A percentile compares a stretch with the other conserved stretches of the same genome.
phyloP scores from a whole-genome alignment of 2,113 vertebrate genomes.

The Chaenocephalus aceratus region DNA sequence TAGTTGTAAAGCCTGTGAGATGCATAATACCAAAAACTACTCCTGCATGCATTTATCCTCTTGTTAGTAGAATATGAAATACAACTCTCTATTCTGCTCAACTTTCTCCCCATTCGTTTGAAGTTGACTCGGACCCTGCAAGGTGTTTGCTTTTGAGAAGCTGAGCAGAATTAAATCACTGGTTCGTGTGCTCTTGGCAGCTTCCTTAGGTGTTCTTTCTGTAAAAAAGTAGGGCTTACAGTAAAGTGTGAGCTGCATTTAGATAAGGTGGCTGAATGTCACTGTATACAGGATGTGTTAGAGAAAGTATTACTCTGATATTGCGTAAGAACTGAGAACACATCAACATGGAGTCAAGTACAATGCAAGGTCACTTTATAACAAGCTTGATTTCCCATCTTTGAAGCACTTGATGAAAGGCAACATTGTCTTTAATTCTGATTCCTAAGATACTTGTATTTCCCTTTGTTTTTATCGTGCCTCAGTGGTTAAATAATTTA shows the following conservation, averaged over 20 bases:
- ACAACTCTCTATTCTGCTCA: conserved; percentile 38
- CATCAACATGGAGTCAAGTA: background rate
- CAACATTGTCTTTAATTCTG: background rate
- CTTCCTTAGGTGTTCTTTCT: conserved; percentile 67
- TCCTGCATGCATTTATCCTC: conserved; percentile 27
- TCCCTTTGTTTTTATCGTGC: conserved; percentile 5
- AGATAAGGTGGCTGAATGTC: conserved; percentile 63
- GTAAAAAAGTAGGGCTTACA: conserved; percentile 43
- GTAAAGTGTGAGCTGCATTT: conserved; percentile 58
- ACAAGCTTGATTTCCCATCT: background rate
- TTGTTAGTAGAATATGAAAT: conserved; percentile 53
- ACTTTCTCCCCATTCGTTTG: conserved; percentile 63
- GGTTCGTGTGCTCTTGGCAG: conserved; percentile 57
- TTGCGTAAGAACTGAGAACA: conserved; percentile 20
- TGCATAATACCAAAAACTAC: conserved; percentile 13
- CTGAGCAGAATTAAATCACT: conserved; percentile 75
- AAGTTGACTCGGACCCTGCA: conserved; percentile 63
- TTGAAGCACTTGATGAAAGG: conserved; percentile 8
- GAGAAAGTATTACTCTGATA: conserved; percentile 29
- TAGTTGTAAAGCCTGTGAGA: conserved; percentile 24
- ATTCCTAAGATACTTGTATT: background rate
- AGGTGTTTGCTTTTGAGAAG: conserved; percentile 61
- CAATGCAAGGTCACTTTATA: conserved; percentile 49
- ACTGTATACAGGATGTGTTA: conserved; percentile 32
- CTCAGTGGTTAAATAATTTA: conserved; percentile 7